Conservation (phyloP, 2,797 vertebrate genomes). For the Morus bassanus region DNA sequence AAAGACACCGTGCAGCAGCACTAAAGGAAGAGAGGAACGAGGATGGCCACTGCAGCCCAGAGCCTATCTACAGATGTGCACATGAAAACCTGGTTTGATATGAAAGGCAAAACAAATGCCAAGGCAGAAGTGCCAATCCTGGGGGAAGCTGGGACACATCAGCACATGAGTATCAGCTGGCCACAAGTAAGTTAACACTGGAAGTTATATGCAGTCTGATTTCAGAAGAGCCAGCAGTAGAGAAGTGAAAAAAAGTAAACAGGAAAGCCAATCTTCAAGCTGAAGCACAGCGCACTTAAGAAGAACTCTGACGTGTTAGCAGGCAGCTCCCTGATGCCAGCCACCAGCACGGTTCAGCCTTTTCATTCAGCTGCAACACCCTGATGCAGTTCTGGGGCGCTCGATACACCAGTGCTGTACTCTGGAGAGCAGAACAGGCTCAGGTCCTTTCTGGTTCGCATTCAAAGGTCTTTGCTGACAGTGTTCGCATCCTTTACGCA, state of each 20-base stretch:
- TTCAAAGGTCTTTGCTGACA: neutral
- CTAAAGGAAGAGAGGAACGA: neutral
- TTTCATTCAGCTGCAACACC: neutral
- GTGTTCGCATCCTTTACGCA: fast-evolving
- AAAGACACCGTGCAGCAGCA: neutral
- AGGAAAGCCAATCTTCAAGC: neutral
- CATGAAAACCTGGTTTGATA: neutral
- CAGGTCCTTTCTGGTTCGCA: neutral
- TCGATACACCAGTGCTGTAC: fast-evolving
- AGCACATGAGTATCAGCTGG: neutral
- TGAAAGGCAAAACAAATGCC: neutral
- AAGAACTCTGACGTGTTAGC: neutral
- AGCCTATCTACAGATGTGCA: neutral
- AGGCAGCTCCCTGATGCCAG: neutral
- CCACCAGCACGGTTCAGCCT: neutral
- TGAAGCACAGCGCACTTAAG: neutral
- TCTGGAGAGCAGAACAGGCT: neutral
- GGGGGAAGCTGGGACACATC: neutral
- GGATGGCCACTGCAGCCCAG: neutral
- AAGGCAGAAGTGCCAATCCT: neutral
- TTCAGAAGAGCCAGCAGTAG: neutral
- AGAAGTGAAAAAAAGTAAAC: neutral
- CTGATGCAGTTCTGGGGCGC: neutral
- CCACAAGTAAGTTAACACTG: neutral
- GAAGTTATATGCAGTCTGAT: neutral